Conservation (phyloP, 2,113 vertebrate species). For the Malurus cyaneus region DNA sequence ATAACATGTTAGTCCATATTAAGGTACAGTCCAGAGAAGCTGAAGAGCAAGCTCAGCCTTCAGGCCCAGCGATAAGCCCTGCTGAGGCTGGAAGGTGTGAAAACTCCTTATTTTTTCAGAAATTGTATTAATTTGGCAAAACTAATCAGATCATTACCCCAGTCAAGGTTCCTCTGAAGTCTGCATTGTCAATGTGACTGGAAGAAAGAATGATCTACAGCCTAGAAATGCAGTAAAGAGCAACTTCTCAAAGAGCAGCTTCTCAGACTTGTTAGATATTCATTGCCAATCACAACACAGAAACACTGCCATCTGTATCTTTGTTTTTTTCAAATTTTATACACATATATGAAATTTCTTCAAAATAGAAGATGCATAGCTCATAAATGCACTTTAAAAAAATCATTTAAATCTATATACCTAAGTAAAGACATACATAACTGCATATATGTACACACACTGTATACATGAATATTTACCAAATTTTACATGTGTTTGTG, state of each 20-base stretch:
- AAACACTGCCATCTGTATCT: background rate
- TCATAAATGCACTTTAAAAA: background rate
- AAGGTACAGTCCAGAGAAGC: background rate
- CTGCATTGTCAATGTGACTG: background rate
- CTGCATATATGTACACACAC: background rate
- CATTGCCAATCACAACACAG: background rate
- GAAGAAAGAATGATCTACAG: background rate
- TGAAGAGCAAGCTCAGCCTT: background rate
- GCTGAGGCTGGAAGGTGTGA: background rate
- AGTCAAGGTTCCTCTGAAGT: background rate
- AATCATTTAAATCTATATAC: background rate
- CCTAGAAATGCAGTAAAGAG: background rate
- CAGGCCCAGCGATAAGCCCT: background rate
- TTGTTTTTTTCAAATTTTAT: background rate
- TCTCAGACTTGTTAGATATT: background rate
- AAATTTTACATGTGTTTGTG: background rate
- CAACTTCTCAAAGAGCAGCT: background rate
- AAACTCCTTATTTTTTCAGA: background rate
- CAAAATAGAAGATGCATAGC: background rate
- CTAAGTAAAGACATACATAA: background rate
- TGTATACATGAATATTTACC: background rate
- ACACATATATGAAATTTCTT: background rate
- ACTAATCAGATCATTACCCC: background rate
- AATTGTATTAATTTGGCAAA: background rate
- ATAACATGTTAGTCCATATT: background rate